Evolutionary conservation across 2,113 vertebrate genomes (phyloP).

Genomic region (Sterrhoptilus dennistouni): DNA sequence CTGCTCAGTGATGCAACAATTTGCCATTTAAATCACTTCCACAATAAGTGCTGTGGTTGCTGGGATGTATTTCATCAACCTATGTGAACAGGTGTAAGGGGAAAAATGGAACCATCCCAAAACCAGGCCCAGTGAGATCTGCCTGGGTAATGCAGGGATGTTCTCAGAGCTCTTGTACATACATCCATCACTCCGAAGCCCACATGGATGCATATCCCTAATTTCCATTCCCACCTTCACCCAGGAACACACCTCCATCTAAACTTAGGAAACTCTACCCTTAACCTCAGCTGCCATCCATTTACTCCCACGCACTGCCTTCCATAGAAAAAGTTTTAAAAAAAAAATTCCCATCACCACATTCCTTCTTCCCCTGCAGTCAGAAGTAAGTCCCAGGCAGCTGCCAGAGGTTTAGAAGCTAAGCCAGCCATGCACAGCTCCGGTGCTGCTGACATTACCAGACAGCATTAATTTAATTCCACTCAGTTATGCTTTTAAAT

Average conservation of each 20-base stretch:
- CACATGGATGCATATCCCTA: not conserved
- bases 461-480: conserved; percentile 80
- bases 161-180: not conserved
- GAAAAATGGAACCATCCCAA: not conserved
- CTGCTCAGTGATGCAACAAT: not conserved
- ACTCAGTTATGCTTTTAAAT: conserved; percentile 82
- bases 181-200: not conserved
- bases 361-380: not conserved
- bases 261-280: not conserved
- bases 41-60: not conserved
- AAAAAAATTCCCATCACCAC: not conserved
- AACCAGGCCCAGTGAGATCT: accelerated
- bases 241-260: not conserved
- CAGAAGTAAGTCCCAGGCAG: conserved; percentile 34
- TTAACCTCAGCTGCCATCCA: not conserved
- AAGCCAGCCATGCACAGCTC: conserved; percentile 62
- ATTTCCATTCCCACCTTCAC: not conserved
- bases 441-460: conserved; percentile 71
- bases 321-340: not conserved
- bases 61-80: not conserved
- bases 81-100: not conserved
- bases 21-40: not conserved
- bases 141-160: not conserved
- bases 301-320: not conserved
- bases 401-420: conserved; percentile 67